Percentiles rank a stretch among this genome's conserved stretches.
Evolutionary conservation across 64 coral and sea anemone genomes (phyloP).

Genomic region (Astreopora myriophthalma): DNA sequence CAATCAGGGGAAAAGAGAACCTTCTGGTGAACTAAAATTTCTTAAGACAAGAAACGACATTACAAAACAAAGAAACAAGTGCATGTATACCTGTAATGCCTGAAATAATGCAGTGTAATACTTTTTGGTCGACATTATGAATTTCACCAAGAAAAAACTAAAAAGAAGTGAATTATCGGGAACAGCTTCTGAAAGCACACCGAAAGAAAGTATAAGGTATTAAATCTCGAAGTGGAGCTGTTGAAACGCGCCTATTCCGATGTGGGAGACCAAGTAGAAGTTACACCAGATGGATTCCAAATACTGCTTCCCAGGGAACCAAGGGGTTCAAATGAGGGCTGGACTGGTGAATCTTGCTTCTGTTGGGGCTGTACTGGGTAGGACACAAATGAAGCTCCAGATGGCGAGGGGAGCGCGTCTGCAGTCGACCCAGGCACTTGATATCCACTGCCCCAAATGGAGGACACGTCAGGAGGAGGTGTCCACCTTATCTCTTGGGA

Average conservation of each 20-base stretch:
- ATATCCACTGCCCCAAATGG: conserved; percentile 65
- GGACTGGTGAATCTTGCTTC: conserved; percentile 48
- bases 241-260: conserved; percentile 45
- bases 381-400: conserved; percentile 9
- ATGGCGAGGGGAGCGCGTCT: conserved; percentile 38
- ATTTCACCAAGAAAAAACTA: not conserved
- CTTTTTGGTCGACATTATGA: too few species aligned
- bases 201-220: not conserved
- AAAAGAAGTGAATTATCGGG: not conserved
- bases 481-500: conserved; percentile 44
- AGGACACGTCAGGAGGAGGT: conserved; percentile 38
- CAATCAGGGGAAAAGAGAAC: too few species aligned
- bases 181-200: not conserved
- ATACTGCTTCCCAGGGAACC: conserved; percentile 53
- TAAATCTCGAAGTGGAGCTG: not conserved
- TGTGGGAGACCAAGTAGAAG: conserved; percentile 76
- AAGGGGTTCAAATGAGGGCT: conserved; percentile 65
- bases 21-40: too few species aligned
- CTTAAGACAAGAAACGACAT: too few species aligned
- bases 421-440: not conserved
- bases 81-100: not conserved
- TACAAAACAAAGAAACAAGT: not conserved
- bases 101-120: too few species aligned
- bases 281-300: conserved; percentile 30
- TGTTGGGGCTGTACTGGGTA: conserved; percentile 24